phyloP scores from a whole-genome alignment of 2,113 vertebrate species.

The Thymallus thymallus region DNA sequence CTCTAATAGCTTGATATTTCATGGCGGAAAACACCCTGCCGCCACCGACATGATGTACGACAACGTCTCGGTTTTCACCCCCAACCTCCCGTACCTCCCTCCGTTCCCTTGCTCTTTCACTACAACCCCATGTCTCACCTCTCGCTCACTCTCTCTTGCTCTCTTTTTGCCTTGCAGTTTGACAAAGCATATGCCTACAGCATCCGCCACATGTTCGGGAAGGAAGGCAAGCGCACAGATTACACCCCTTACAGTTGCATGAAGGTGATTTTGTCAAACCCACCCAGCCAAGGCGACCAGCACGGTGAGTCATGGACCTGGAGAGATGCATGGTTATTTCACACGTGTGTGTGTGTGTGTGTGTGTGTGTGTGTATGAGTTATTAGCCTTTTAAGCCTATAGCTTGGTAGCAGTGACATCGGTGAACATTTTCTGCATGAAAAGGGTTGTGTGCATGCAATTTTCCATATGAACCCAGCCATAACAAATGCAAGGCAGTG shows the following conservation, averaged over 20 bases:
- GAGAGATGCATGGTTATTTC: slow-evolving; percentile 18
- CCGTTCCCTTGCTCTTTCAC: slow-evolving; percentile 44
- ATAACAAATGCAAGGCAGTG: too few species aligned
- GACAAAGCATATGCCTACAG: slow-evolving; percentile 96
- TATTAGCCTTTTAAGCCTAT: not conserved
- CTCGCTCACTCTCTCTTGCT: slow-evolving; percentile 28
- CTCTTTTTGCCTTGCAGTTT: slow-evolving; percentile 78
- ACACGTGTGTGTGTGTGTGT: too few species aligned
- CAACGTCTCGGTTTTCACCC: slow-evolving; percentile 62
- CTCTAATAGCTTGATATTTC: slow-evolving; percentile 70
- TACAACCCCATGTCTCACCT: slow-evolving; percentile 1
- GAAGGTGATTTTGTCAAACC: slow-evolving; percentile 97
- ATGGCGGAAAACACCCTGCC: slow-evolving; percentile 62
- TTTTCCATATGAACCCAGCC: too few species aligned
- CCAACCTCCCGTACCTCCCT: slow-evolving; percentile 53
- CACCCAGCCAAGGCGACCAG: slow-evolving; percentile 92
- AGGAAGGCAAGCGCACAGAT: slow-evolving; percentile 93
- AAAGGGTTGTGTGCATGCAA: too few species aligned
- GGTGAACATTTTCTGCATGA: not conserved
- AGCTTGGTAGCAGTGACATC: not conserved
- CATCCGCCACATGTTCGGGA: slow-evolving; percentile 94
- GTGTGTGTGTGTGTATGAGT: too few species aligned
- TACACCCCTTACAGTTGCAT: slow-evolving; percentile 97
- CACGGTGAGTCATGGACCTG: slow-evolving; percentile 82
- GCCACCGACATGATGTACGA: slow-evolving; percentile 58